Conservation (phyloP, 1,140 invertebrate species). For the Cydia strobilella region DNA sequence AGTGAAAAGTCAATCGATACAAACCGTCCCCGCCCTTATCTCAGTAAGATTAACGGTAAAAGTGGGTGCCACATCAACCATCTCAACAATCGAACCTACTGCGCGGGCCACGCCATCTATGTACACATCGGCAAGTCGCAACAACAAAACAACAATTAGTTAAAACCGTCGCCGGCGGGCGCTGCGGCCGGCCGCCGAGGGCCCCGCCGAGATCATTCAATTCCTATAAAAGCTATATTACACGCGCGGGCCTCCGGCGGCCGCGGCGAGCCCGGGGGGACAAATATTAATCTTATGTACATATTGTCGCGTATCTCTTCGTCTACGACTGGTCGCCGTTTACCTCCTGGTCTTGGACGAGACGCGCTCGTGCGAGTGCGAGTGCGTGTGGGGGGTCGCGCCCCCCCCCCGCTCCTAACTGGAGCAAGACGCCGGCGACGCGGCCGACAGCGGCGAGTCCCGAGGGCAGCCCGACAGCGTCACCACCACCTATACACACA, state of each 20-base stretch:
- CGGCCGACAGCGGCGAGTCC: slow-evolving; percentile 89
- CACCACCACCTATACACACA: slow-evolving; percentile 86
- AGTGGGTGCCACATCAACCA: slow-evolving; percentile 52
- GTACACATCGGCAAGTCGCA: slow-evolving; percentile 77
- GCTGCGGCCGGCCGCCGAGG: slow-evolving; percentile 44
- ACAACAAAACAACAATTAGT: slow-evolving; percentile 77
- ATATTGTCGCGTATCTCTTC: slow-evolving; percentile 70
- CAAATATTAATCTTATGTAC: slow-evolving; percentile 81
- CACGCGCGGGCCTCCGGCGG: slow-evolving; percentile 41
- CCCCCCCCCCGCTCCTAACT: slow-evolving; percentile 86
- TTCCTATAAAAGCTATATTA: slow-evolving; percentile 61
- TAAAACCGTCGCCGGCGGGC: slow-evolving; percentile 68
- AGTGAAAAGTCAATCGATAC: slow-evolving; percentile 66
- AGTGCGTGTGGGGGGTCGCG: slow-evolving; percentile 76
- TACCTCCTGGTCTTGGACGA: slow-evolving; percentile 79
- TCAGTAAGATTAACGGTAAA: slow-evolving; percentile 53
- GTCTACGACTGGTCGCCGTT: slow-evolving; percentile 63
- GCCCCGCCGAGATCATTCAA: slow-evolving; percentile 41
- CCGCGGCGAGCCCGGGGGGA: slow-evolving; percentile 41
- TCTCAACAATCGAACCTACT: slow-evolving; percentile 56
- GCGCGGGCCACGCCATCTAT: slow-evolving; percentile 69
- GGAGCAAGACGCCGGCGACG: slow-evolving; percentile 93
- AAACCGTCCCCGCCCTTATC: slow-evolving; percentile 56
- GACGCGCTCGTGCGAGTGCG: slow-evolving; percentile 78
- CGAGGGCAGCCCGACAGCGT: slow-evolving; percentile 94